A percentile compares a stretch with the other conserved stretches of the same genome.
Evolutionary conservation across 1,140 invertebrate genomes (phyloP).

Genomic region (Drosophila gunungcola): DNA sequence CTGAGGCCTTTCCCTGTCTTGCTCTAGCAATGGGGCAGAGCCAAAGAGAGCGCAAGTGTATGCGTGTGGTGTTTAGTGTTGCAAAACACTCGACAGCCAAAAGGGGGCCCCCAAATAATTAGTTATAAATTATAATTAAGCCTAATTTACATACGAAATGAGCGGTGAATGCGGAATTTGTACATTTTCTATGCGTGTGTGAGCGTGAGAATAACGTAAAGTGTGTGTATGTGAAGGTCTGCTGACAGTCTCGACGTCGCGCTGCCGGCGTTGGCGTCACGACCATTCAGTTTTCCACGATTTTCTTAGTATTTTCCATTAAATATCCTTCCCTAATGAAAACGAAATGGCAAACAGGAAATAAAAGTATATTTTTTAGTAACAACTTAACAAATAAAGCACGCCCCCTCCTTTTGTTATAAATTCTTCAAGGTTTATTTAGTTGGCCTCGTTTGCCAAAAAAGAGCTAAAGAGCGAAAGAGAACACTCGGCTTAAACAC

Average conservation of each 20-base stretch:
- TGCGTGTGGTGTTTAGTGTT: conserved; percentile 59
- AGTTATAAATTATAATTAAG: conserved; percentile 73
- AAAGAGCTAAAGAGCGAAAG: conserved; percentile 32
- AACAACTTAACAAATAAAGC: conserved; percentile 8
- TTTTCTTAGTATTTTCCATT: conserved; percentile 30
- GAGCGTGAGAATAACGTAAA: conserved; percentile 15
- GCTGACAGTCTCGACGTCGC: conserved; percentile 61
- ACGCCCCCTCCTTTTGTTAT: conserved; percentile 22
- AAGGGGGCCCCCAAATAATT: conserved; percentile 60
- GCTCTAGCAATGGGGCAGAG: conserved; percentile 73
- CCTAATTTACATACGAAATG: conserved; percentile 68
- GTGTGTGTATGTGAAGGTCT: conserved; percentile 45
- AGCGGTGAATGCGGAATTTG: conserved; percentile 44
- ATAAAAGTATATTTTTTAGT: conserved; percentile 6
- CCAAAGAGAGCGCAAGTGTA: conserved; percentile 63
- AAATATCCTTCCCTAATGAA: conserved; percentile 52
- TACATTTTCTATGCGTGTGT: conserved; percentile 36
- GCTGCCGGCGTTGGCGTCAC: conserved; percentile 83
- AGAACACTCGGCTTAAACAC: conserved; percentile 37
- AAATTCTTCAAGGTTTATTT: conserved; percentile 39
- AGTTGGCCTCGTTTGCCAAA: conserved; percentile 68
- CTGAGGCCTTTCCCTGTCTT: conserved; percentile 65
- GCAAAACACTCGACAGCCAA: conserved; percentile 46
- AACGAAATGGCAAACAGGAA: conserved; percentile 66
- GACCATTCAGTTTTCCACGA: conserved; percentile 82